Percentiles rank a stretch among this genome's conserved stretches.
Conservation (phyloP, 2,888 invertebrate species). For the Agriotes lineatus region DNA sequence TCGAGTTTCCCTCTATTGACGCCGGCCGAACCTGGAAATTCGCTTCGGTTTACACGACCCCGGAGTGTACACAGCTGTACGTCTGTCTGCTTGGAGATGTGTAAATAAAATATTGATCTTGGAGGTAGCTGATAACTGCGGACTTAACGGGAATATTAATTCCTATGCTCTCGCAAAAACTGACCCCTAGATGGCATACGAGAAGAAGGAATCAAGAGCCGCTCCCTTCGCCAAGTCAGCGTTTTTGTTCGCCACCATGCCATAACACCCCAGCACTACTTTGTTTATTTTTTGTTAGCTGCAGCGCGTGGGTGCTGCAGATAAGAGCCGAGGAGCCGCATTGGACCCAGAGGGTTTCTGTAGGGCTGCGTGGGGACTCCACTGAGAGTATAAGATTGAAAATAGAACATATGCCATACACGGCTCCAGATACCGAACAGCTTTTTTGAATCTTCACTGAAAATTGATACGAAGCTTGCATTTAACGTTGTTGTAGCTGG, state of each 20-base stretch:
- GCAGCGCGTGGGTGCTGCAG: conserved; percentile 14
- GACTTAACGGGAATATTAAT: background rate
- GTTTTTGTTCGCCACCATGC: conserved; percentile 25
- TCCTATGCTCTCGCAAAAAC: too few species aligned
- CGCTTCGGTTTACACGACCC: conserved; percentile 32
- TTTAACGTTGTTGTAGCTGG: too few species aligned
- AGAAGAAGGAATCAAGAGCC: too few species aligned
- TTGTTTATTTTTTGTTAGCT: conserved; percentile 26
- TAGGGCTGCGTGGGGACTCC: conserved; percentile 4
- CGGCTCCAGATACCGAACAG: too few species aligned
- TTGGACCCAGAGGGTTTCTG: conserved; percentile 9
- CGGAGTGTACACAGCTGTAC: conserved; percentile 40
- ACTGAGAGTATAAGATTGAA: background rate
- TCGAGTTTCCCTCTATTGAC: conserved; percentile 38
- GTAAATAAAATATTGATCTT: conserved; percentile 24
- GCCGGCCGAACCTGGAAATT: conserved; percentile 24
- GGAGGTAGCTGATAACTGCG: background rate
- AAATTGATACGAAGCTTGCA: too few species aligned
- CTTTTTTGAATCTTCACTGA: too few species aligned
- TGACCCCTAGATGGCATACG: too few species aligned
- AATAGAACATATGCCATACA: conserved; percentile 7
- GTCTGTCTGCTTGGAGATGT: conserved; percentile 17
- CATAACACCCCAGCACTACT: conserved; percentile 20
- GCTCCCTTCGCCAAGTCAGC: too few species aligned
- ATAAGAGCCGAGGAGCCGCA: conserved; percentile 21